These are phyloP conservation scores for Dromiciops gliroides DNA, from an alignment of 2,113 vertebrate species.

Conservation along the genomic window DNA sequence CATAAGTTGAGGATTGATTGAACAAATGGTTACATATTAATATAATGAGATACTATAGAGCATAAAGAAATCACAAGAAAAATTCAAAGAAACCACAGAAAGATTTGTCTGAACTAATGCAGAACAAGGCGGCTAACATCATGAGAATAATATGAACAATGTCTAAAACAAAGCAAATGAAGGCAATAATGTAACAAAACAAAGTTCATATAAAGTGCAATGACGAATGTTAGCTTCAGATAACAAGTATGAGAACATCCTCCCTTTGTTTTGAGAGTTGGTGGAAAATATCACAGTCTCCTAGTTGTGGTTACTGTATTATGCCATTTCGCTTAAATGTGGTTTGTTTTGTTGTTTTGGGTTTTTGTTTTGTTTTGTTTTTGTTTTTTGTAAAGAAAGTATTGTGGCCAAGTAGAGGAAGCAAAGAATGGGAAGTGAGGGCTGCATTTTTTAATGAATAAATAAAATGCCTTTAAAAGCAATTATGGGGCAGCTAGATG, in stretches of 20 bases:
- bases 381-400: background rate
- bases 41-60: background rate
- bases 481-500: no score
- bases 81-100: background rate
- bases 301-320: background rate
- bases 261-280: background rate
- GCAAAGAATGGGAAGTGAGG: background rate
- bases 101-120: background rate
- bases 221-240: background rate
- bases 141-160: background rate
- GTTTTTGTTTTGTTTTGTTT: background rate
- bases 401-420: background rate
- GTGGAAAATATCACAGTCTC: background rate
- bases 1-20: background rate
- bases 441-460: background rate
- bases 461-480: background rate
- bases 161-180: background rate
- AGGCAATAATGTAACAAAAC: background rate
- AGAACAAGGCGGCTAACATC: background rate
- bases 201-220: background rate
- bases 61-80: background rate
- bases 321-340: background rate
- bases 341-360: background rate
- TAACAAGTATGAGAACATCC: background rate
- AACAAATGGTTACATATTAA: background rate